phyloP scores from a whole-genome alignment of 2,113 vertebrate species.

The Cyanocitta stelleri region DNA sequence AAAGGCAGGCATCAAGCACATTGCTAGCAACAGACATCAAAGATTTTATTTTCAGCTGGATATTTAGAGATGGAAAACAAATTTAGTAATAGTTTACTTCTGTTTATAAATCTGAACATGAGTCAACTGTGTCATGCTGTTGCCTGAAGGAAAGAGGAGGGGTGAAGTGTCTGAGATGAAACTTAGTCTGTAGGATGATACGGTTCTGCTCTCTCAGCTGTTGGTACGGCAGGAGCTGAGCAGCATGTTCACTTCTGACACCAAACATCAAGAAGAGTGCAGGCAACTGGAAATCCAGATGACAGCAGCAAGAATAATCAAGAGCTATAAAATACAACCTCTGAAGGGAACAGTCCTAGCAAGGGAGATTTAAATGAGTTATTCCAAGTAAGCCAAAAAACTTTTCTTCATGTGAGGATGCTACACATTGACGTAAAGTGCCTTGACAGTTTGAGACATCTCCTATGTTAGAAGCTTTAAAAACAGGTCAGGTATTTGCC shows the following conservation, averaged over 20 bases:
- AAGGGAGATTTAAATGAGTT: not conserved
- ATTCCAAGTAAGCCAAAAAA: not conserved
- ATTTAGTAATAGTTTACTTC: constrained; percentile 42
- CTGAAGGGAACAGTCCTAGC: not conserved
- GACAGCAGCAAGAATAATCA: not conserved
- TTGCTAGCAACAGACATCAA: constrained; percentile 22
- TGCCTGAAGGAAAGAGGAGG: not conserved
- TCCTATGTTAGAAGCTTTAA: not conserved
- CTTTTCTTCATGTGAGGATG: not conserved
- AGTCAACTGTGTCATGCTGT: constrained; percentile 13
- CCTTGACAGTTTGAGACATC: not conserved
- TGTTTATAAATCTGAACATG: constrained; percentile 35
- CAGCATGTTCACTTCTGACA: not conserved
- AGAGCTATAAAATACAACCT: not conserved
- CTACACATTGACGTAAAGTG: not conserved
- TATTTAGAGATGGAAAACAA: constrained; percentile 27
- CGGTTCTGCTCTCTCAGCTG: not conserved
- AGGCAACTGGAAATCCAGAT: not conserved
- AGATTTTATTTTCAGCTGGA: constrained; percentile 25
- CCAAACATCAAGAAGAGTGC: not conserved
- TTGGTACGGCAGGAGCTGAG: not conserved
- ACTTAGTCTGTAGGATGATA: not conserved
- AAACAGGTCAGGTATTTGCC: not conserved
- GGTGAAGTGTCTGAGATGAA: not conserved
- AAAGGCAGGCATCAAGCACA: not conserved